phyloP scores from a whole-genome alignment of 2,888 invertebrate species.

The Pedicia rivosa region DNA sequence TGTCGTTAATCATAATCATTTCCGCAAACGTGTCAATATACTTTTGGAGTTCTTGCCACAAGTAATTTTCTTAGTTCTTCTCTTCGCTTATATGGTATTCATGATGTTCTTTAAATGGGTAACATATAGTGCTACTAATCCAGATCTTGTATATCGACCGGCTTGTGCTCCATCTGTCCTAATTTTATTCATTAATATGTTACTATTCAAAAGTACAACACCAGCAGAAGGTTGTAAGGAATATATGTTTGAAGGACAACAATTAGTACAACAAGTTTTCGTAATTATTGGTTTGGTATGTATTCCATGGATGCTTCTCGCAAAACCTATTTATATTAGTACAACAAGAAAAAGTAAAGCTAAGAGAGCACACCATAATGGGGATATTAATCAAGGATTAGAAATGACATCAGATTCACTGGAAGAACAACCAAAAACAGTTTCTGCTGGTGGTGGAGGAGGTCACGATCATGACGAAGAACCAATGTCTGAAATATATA shows the following conservation, averaged over 20 bases:
- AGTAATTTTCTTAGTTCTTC: constrained; percentile 65
- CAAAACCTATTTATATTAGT: constrained; percentile 72
- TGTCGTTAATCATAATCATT: constrained; percentile 58
- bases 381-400: constrained; percentile 49
- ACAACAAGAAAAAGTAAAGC: constrained; percentile 31
- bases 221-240: constrained; percentile 35
- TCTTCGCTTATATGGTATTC: constrained; percentile 84
- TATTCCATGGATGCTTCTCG: constrained; percentile 86
- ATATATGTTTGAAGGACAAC: constrained; percentile 56
- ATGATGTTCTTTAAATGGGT: constrained; percentile 90
- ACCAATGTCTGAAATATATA: constrained; percentile 74
- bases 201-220: constrained; percentile 39
- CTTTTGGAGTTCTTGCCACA: constrained; percentile 83
- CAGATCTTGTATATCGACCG: constrained; percentile 25
- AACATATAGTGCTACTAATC: constrained; percentile 39
- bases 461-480: constrained; percentile 35
- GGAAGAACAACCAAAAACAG: constrained; percentile 8
- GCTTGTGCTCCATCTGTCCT: constrained; percentile 58
- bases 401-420: constrained; percentile 38
- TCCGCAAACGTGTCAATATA: constrained; percentile 48
- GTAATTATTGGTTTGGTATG: constrained; percentile 67
- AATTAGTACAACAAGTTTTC: constrained; percentile 53
- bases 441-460: constrained; percentile 12
- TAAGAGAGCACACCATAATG: constrained; percentile 31
- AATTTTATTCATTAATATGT: constrained; percentile 66